Evolutionary conservation across 2,888 invertebrate genomes (phyloP).

Genomic region (Nineta flava): DNA sequence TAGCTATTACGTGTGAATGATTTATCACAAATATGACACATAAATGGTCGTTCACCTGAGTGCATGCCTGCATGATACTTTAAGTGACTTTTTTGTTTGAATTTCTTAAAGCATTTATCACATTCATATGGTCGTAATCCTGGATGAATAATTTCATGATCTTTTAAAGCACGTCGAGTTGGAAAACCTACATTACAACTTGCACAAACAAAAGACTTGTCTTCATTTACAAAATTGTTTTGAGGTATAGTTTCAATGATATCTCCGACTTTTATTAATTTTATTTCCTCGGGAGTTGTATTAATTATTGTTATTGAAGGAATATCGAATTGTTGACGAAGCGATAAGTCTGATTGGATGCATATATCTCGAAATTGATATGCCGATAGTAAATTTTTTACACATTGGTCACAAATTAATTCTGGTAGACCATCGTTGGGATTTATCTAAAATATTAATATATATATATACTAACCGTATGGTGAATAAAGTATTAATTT

Average conservation of each 20-base stretch:
- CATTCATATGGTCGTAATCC: conserved; percentile 4
- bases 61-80: conserved; percentile 5
- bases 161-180: conserved; percentile 1
- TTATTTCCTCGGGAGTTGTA: not conserved
- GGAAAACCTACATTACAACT: not conserved
- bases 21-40: conserved; percentile 2
- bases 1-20: conserved; percentile 1
- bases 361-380: conserved; percentile 5
- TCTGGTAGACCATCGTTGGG: conserved; percentile 6
- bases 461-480: not conserved
- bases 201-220: not conserved
- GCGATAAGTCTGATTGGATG: conserved; percentile 1
- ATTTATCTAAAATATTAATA: not conserved
- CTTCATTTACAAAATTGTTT: not conserved
- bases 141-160: conserved; percentile 3
- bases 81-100: conserved; percentile 5
- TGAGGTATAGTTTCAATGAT: not conserved
- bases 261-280: not conserved
- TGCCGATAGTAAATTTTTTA: conserved; percentile 2
- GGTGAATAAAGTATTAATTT: not conserved
- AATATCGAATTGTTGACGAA: conserved; percentile 3
- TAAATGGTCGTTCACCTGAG: not conserved
- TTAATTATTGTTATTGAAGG: not conserved
- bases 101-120: conserved; percentile 2
- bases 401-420: not conserved